A percentile compares a stretch with the other conserved stretches of the same genome.
phyloP scores from a whole-genome alignment of 2,888 invertebrate species.

The Argyresthia goedartella region DNA sequence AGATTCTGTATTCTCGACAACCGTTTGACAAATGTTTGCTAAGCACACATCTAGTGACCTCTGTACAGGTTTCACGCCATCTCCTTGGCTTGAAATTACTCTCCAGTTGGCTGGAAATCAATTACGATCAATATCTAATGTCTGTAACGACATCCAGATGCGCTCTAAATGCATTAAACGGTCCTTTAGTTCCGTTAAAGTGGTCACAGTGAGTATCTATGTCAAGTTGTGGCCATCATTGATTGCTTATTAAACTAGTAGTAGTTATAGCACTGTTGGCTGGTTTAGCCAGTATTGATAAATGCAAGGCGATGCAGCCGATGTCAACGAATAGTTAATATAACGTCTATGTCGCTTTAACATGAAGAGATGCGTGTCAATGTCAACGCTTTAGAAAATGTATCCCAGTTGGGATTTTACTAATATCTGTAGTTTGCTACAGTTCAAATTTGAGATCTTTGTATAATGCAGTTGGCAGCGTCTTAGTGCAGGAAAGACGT shows the following conservation, averaged over 20 bases:
- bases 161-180: constrained; percentile 21
- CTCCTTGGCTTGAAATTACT: too few species aligned
- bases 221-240: constrained; percentile 47
- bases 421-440: neutral
- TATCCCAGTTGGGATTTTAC: neutral
- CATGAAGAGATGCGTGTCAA: neutral
- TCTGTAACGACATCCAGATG: constrained; percentile 25
- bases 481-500: too few species aligned
- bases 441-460: too few species aligned
- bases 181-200: constrained; percentile 27
- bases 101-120: constrained; percentile 16
- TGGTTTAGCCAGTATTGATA: constrained; percentile 17
- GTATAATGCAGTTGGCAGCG: too few species aligned
- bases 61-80: too few species aligned
- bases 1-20: too few species aligned
- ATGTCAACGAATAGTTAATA: too few species aligned
- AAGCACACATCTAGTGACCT: too few species aligned
- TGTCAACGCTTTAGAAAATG: neutral
- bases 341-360: too few species aligned
- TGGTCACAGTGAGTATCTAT: constrained; percentile 23
- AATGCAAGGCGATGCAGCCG: neutral
- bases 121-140: constrained; percentile 37
- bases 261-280: constrained; percentile 23
- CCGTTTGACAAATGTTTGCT: too few species aligned
- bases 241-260: constrained; percentile 41